Base-by-base conservation (phyloP, 1,140 invertebrate genomes). In the Leptoteleia sp. region DNA sequence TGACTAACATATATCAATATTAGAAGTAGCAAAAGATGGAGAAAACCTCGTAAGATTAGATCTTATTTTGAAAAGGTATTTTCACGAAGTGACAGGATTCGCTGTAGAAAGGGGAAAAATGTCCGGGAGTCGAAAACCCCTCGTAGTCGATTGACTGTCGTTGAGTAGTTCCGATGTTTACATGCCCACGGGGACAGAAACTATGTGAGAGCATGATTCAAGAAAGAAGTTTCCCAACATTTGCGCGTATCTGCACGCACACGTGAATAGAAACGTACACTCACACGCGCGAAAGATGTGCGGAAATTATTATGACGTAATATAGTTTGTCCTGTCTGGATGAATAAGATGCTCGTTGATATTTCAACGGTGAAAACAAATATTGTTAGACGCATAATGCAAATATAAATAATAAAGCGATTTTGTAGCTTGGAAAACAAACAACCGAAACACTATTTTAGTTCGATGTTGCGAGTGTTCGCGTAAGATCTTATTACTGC, bases 81-180 rank as follows among this genome's bases (percentile, higher is more conserved):
- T 62, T 64, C 33, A 25, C 59, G 61, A 27, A 29, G 15, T 62
- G 42, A 33, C 29, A 31, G 52, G 59, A 67, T 62, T 76, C 33
- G 37, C 33, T 65, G 33, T 40, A 67, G n/a, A 76, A 70, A 57
- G 52, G 29, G 47, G 27, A 70, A 76, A 76, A 76, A 55, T 55
- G 16, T 48, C 31, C 33, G 19, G 6, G 25, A 61, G 45, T 31
- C 31, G 9, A 9, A 80, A 78, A 76, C 77, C 79, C 71, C 31
- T 64, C 52, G 76, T 55, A 35, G 62, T 59, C 81, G 82, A 87
- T 85, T 86, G 86, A 87, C 86, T 78, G 62, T 62, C 68, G 72
- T 79, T 78, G 79, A 86, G 81, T 80, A 76, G 70, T 62, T 79
- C 50, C 62, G 67, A 80, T 87, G 86, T 87, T 88, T 87, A 88